Evolutionary conservation across 30 jellyfish, hydroid and myxozoan genomes (phyloP), one percentile per base, ranked within the genome.

Genomic region (Aurelia aurita complex sp. Pacific): DNA sequence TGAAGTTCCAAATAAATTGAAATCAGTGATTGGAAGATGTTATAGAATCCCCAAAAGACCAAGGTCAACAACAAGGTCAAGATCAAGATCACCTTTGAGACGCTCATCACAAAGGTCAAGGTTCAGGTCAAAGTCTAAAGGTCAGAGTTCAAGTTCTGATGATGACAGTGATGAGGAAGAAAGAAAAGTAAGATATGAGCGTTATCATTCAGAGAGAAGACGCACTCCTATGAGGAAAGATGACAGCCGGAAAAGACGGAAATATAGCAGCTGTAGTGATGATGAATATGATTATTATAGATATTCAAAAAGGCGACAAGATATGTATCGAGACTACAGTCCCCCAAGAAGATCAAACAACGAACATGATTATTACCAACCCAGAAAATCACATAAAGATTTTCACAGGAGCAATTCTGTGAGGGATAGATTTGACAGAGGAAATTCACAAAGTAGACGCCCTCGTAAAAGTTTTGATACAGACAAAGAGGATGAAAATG

Each of bases 221-320:
- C 89, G 95, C 64, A 77, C 95, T 1, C 95, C 89, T 10, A 42
- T 79, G 83, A 76, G 96, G 70, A 46, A 75, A 60, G 90, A 77
- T 77, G 96, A 73, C 60, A 19, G 85, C 19, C 34, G 96, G 38
- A 73, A 77, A 62, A 54, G 89, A 63, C 59, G 96, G 70, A 87
- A 77, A 43, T 87, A 87, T 51, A 87, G 96, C 60, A 87, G 96
- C 66, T 79, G 88, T 53, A 87, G 96, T 67, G 96, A 87, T 63
- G 96, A 87, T 52, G 96, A 87, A 35, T 75, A 87, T 40, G 89
- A 75, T 52, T 87, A 87, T 79, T 79, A 70, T 69, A 76, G 90
- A 61, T 79, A 77, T 64, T 75, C 88, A 17, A 87, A 72, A 76
- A 67, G 55, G 17, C 62, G 82, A 64, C 79, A 81, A 61, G 85